Percentiles rank a stretch among this genome's conserved stretches.
phyloP scores from a whole-genome alignment of 1,140 invertebrate genomes.

The Microplitis demolitor region DNA sequence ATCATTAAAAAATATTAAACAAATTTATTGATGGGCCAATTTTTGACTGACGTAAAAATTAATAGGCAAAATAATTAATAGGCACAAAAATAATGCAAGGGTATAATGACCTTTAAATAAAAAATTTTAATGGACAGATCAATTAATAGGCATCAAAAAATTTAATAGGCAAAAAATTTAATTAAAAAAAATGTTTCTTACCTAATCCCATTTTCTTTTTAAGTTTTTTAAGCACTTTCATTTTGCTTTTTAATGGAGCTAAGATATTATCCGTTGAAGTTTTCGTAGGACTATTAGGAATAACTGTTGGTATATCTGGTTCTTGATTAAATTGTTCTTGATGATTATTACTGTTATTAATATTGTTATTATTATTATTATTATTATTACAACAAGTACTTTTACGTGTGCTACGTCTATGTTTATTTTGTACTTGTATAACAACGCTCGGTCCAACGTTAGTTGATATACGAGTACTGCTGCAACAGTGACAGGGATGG shows the following conservation, averaged over 20 bases:
- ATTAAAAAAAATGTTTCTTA: constrained; percentile 42
- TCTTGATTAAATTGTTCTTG: constrained; percentile 25
- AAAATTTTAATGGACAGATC: background rate
- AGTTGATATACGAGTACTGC: constrained; percentile 42
- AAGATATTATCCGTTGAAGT: constrained; percentile 53
- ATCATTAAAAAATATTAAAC: too few species aligned
- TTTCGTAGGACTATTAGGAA: constrained; percentile 30
- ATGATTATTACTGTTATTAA: constrained; percentile 33
- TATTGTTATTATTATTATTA: constrained; percentile 44
- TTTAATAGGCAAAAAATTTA: background rate
- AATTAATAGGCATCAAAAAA: background rate
- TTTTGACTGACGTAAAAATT: too few species aligned
- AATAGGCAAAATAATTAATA: too few species aligned
- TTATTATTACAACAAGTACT: constrained; percentile 33
- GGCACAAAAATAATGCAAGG: too few species aligned
- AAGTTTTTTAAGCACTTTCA: constrained; percentile 66
- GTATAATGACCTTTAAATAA: too few species aligned
- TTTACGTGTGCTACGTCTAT: constrained; percentile 34
- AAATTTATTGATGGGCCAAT: too few species aligned
- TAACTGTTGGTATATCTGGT: background rate
- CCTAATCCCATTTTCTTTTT: constrained; percentile 65
- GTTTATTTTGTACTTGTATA: constrained; percentile 35
- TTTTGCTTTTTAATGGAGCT: constrained; percentile 61
- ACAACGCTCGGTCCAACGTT: constrained; percentile 39
- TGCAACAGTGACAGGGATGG: constrained; percentile 56